Evolutionary conservation across 2,888 invertebrate genomes (phyloP).

Genomic region (Drosophila mayaguana): DNA sequence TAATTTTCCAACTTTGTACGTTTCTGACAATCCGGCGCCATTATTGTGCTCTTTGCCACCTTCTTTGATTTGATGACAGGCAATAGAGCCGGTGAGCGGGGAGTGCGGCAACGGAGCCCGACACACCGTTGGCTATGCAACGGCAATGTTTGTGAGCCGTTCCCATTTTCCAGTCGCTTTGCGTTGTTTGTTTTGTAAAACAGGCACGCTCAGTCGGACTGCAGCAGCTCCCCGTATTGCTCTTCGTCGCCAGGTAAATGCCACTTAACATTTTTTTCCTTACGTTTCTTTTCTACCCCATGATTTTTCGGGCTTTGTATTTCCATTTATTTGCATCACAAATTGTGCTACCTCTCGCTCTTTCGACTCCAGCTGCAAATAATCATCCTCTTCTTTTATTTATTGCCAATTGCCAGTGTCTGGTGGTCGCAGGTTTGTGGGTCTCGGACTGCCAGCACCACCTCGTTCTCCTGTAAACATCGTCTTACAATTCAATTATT

Average conservation of each 20-base stretch:
- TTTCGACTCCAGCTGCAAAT: conserved; percentile 57
- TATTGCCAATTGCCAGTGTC: conserved; percentile 77
- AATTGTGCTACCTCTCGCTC: conserved; percentile 56
- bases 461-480: conserved; percentile 45
- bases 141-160: conserved; percentile 75
- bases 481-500: conserved; percentile 80
- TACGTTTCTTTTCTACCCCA: conserved; percentile 50
- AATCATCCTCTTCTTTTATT: conserved; percentile 70
- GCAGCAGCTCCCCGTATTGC: background rate
- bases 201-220: conserved; percentile 65
- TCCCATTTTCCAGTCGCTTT: conserved; percentile 53
- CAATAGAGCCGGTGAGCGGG: conserved; percentile 1
- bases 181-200: conserved; percentile 77
- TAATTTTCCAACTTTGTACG: conserved; percentile 45
- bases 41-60: conserved; percentile 57
- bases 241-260: conserved; percentile 66
- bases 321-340: conserved; percentile 75
- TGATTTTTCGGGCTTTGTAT: conserved; percentile 69
- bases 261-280: conserved; percentile 72
- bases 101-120: background rate
- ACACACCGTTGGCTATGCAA: conserved; percentile 66
- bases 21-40: conserved; percentile 36
- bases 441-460: conserved; percentile 20
- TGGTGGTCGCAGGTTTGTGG: conserved; percentile 51
- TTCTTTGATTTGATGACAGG: conserved; percentile 68